These are phyloP conservation scores for Himalopsyche kuldschensis DNA, from an alignment of 2,888 invertebrate species.

Conservation along the genomic window DNA sequence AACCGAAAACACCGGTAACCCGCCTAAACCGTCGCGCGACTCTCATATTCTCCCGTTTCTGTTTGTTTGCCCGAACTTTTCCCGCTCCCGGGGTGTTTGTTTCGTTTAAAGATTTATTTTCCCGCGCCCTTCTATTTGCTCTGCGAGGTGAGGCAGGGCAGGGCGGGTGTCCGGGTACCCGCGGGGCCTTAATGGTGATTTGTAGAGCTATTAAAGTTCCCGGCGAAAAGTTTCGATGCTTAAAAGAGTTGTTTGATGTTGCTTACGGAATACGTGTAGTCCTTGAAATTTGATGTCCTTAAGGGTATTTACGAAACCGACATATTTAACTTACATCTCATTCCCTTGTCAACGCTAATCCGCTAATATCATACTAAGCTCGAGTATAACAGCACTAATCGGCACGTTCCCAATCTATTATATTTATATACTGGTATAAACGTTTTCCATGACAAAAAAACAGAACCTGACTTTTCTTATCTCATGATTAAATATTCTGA, in stretches of 20 bases:
- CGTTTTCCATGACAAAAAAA: no score
- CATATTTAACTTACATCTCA: not conserved
- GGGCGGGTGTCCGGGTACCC: not conserved
- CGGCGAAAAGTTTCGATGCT: conserved; percentile 16
- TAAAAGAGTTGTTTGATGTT: not conserved
- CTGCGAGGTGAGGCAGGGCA: not conserved
- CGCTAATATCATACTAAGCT: no score
- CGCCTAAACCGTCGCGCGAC: not conserved
- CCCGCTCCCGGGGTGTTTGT: not conserved
- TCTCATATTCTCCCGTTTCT: not conserved
- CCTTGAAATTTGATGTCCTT: not conserved
- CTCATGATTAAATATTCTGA: no score
- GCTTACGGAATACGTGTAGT: not conserved
- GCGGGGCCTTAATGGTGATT: conserved; percentile 15
- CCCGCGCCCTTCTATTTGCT: not conserved
- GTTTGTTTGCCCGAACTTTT: not conserved
- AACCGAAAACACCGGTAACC: not conserved
- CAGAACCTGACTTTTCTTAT: no score
- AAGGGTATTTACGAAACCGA: not conserved
- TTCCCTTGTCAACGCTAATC: not conserved
- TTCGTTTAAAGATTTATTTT: conserved; percentile 6
- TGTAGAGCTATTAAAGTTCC: conserved; percentile 18
- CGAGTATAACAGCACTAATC: no score
- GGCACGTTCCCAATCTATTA: no score
- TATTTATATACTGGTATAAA: no score